These are phyloP conservation scores for Drosophila rhopaloa DNA, from an alignment of 1,140 invertebrate genomes.

Conservation along the genomic window DNA sequence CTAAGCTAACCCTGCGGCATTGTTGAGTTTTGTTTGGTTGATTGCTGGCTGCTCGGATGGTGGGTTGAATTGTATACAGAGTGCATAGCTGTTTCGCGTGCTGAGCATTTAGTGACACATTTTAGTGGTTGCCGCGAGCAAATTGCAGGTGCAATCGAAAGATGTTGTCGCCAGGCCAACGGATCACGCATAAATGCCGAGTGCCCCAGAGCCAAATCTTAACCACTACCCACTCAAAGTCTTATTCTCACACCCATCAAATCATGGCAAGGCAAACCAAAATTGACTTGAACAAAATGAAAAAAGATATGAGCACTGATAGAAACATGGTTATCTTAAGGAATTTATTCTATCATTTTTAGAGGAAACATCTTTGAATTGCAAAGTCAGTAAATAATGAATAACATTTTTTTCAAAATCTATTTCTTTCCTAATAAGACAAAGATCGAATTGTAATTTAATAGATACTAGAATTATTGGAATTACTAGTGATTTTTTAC, in stretches of 20 bases:
- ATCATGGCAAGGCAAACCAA: constrained; percentile 63
- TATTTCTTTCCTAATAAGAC: too few species aligned
- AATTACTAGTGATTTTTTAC: too few species aligned
- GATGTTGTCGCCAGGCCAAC: constrained; percentile 61
- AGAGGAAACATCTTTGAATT: too few species aligned
- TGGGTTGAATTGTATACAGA: constrained; percentile 6
- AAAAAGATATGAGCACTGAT: constrained; percentile 9
- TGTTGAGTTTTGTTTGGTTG: constrained; percentile 50
- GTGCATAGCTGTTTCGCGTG: constrained; percentile 9
- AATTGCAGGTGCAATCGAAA: constrained; percentile 77
- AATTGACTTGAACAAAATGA: constrained; percentile 63
- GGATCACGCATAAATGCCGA: constrained; percentile 7
- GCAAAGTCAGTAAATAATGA: too few species aligned
- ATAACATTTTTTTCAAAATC: too few species aligned
- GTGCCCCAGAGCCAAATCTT: constrained; percentile 5
- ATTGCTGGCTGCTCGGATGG: constrained; percentile 21
- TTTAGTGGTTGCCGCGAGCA: constrained; percentile 57
- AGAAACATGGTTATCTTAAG: background rate
- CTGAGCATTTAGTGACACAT: constrained; percentile 68
- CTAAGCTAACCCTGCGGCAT: constrained; percentile 13
- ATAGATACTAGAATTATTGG: too few species aligned
- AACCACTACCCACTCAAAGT: constrained; percentile 1
- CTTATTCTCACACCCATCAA: constrained; percentile 38
- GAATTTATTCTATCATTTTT: too few species aligned
- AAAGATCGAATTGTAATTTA: too few species aligned